These are phyloP conservation scores for Buteo buteo DNA, from an alignment of 2,113 vertebrate genomes.

Conservation along the genomic window DNA sequence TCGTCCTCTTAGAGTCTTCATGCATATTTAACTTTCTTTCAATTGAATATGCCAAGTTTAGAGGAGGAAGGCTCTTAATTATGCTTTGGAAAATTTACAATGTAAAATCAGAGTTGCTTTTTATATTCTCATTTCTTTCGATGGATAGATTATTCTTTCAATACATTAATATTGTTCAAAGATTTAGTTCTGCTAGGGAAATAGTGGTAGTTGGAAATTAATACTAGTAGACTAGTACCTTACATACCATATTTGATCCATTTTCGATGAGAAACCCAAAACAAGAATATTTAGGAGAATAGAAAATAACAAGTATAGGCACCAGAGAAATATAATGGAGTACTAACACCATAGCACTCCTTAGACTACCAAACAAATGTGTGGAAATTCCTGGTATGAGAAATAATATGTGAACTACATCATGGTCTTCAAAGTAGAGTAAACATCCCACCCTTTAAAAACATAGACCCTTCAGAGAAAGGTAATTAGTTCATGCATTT, in stretches of 20 bases:
- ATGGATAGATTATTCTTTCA: neutral
- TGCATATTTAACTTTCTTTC: neutral
- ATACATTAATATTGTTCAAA: neutral
- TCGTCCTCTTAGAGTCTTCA: neutral
- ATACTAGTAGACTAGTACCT: neutral
- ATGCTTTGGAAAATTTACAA: neutral
- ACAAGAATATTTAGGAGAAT: neutral
- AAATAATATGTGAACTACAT: neutral
- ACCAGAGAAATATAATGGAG: neutral
- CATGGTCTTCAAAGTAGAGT: neutral
- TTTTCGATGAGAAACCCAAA: neutral
- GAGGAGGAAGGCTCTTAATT: neutral
- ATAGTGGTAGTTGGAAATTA: neutral
- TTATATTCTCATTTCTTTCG: neutral
- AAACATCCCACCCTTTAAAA: neutral
- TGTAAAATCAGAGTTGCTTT: neutral
- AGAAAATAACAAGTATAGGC: neutral
- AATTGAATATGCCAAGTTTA: neutral
- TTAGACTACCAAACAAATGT: neutral
- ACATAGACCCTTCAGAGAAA: neutral
- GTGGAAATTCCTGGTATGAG: neutral
- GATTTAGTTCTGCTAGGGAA: neutral
- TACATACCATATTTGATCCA: neutral
- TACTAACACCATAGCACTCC: neutral
- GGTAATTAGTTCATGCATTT: neutral